A percentile compares a stretch with the other conserved stretches of the same genome.
These are phyloP conservation scores for Drosophila nr. perissopoda DNA, from an alignment of 2,888 invertebrate genomes.

Conservation along the genomic window DNA sequence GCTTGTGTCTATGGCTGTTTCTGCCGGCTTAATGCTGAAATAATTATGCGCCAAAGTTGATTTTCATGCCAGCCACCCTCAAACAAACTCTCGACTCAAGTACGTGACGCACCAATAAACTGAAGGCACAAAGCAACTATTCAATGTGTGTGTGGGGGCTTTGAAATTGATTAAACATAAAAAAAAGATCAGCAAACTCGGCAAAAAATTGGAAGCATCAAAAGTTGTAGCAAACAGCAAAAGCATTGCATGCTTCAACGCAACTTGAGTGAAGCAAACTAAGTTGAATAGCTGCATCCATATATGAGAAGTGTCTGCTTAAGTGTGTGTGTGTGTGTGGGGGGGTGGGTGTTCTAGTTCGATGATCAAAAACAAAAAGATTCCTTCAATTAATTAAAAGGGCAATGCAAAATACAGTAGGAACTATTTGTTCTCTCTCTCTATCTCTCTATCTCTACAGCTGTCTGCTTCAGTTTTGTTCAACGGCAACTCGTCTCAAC, in stretches of 20 bases:
- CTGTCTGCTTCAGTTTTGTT: background rate
- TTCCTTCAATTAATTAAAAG: slow-evolving; percentile 7
- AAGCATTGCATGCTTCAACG: slow-evolving; percentile 38
- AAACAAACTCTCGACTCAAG: slow-evolving; percentile 43
- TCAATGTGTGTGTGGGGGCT: slow-evolving; percentile 9
- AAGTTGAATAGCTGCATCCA: slow-evolving; percentile 6
- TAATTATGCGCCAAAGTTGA: slow-evolving; percentile 66
- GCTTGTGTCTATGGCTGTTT: slow-evolving; percentile 24
- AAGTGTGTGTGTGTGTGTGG: background rate
- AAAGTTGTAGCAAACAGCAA: slow-evolving; percentile 34
- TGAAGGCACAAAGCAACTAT: slow-evolving; percentile 30
- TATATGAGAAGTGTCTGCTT: slow-evolving; percentile 4
- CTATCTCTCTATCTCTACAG: background rate
- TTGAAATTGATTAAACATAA: slow-evolving; percentile 62
- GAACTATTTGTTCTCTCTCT: background rate
- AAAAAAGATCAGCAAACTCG: slow-evolving; percentile 65
- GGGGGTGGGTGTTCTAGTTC: background rate
- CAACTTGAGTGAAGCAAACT: slow-evolving; percentile 7
- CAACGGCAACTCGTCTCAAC: background rate
- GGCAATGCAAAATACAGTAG: background rate
- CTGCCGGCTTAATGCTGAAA: slow-evolving; percentile 57
- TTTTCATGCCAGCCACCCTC: slow-evolving; percentile 22
- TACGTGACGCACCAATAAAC: slow-evolving; percentile 67
- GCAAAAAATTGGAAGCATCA: slow-evolving; percentile 36
- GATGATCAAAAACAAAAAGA: slow-evolving; percentile 6